Conservation (phyloP, 1,140 invertebrate genomes). For the Bilobella aurantiaca region DNA sequence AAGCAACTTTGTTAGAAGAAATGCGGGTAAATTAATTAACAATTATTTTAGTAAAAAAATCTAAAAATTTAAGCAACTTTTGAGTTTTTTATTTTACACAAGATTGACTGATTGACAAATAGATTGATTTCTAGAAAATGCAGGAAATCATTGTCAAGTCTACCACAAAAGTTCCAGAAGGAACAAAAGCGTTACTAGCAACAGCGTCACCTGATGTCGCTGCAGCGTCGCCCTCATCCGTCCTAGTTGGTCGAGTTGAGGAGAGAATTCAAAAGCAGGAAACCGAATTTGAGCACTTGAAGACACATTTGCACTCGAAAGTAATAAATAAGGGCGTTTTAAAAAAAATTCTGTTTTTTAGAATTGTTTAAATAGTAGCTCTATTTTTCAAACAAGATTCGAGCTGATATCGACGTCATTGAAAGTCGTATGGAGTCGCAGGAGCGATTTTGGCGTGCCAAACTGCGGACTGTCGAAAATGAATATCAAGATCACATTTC, state of each 20-base stretch:
- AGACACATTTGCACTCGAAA: conserved; percentile 10
- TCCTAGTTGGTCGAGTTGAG: conserved; percentile 10
- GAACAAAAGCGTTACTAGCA: background rate
- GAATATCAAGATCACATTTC: conserved; percentile 17
- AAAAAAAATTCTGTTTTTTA: background rate
- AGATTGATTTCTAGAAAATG: conserved; percentile 15
- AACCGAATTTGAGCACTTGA: conserved; percentile 15
- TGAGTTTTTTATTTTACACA: background rate
- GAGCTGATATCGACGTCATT: conserved; percentile 3
- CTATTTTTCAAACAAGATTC: too few species aligned
- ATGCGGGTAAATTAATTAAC: background rate
- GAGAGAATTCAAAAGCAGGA: conserved; percentile 21
- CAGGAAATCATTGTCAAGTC: conserved; percentile 16
- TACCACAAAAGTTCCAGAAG: background rate
- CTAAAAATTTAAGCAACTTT: too few species aligned
- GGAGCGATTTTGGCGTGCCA: conserved; percentile 24
- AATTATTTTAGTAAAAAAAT: background rate
- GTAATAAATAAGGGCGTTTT: background rate
- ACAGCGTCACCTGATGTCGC: background rate
- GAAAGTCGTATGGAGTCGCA: conserved; percentile 23
- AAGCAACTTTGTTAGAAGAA: conserved; percentile 1
- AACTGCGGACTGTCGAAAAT: conserved; percentile 14
- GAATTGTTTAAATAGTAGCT: too few species aligned
- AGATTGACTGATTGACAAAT: background rate
- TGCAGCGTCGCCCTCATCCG: background rate